These are phyloP conservation scores for Phalanger gymnotis DNA, from an alignment of 2,797 vertebrate genomes.

Conservation along the genomic window DNA sequence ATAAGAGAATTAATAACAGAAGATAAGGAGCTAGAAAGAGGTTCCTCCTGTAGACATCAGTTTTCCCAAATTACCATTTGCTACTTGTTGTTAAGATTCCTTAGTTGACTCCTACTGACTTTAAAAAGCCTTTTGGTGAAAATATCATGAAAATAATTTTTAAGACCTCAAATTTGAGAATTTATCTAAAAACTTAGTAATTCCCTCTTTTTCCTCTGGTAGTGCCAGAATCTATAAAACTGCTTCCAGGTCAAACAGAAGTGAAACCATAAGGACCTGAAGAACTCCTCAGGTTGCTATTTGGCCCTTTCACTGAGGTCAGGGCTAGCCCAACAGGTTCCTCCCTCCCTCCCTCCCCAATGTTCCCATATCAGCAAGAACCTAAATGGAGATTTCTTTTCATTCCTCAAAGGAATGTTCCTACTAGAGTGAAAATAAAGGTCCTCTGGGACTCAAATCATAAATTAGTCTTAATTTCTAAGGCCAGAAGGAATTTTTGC, in stretches of 20 bases:
- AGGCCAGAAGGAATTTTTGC: background rate
- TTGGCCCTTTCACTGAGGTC: background rate
- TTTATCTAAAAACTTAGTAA: slow-evolving; percentile 5
- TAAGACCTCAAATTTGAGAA: background rate
- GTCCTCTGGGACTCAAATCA: background rate
- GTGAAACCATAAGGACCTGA: background rate
- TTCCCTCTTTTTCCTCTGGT: background rate
- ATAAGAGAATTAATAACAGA: slow-evolving; percentile 30
- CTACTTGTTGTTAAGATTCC: background rate
- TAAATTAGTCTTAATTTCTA: background rate
- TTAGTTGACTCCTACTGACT: background rate
- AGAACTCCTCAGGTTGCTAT: background rate
- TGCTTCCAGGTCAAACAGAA: background rate
- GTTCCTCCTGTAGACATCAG: background rate
- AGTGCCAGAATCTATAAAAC: background rate
- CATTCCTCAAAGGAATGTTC: background rate
- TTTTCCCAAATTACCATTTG: background rate
- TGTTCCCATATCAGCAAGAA: background rate
- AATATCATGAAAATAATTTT: background rate
- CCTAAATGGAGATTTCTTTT: background rate
- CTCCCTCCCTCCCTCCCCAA: background rate
- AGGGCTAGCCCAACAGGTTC: background rate
- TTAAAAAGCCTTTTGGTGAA: background rate
- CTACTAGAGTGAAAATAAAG: background rate
- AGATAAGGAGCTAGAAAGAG: background rate